Evolutionary conservation across 2,888 invertebrate species (phyloP).

Genomic region (Clusia tigrina): DNA sequence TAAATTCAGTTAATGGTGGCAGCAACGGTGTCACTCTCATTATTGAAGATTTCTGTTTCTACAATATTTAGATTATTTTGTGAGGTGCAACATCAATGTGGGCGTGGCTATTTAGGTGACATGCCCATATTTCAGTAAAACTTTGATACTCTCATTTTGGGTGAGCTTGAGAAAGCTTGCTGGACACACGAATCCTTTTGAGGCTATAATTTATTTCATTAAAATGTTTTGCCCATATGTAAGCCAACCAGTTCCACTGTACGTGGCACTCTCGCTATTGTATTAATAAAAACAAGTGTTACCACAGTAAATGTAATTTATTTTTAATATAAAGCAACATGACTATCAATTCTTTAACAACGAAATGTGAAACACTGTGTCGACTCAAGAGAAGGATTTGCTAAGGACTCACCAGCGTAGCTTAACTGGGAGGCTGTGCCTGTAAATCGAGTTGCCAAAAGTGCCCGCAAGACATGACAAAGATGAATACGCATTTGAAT

Average conservation of each 20-base stretch:
- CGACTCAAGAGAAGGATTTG: conserved; percentile 14
- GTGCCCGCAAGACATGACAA: conserved; percentile 42
- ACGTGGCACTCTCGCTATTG: background rate
- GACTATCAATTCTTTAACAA: conserved; percentile 22
- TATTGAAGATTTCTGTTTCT: background rate
- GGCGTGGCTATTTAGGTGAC: too few relatives aligned
- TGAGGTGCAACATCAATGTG: too few relatives aligned
- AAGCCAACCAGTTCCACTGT: background rate
- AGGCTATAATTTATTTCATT: too few relatives aligned
- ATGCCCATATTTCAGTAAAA: too few relatives aligned
- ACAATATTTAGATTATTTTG: too few relatives aligned
- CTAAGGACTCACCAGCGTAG: conserved; percentile 29
- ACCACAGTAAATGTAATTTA: conserved; percentile 38
- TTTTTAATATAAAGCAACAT: conserved; percentile 49
- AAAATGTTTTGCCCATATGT: too few relatives aligned
- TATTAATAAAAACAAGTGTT: background rate
- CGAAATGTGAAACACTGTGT: conserved; percentile 11
- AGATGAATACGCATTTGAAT: conserved; percentile 57
- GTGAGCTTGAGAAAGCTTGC: too few relatives aligned
- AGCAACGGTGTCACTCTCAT: background rate
- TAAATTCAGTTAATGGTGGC: background rate
- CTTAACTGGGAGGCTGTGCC: conserved; percentile 27
- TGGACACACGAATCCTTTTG: too few relatives aligned
- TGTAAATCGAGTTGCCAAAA: background rate
- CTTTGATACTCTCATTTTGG: too few relatives aligned